Percentiles rank a stretch among this genome's conserved stretches.
Conservation (phyloP, 2,888 invertebrate genomes). For the Argyresthia goedartella region DNA sequence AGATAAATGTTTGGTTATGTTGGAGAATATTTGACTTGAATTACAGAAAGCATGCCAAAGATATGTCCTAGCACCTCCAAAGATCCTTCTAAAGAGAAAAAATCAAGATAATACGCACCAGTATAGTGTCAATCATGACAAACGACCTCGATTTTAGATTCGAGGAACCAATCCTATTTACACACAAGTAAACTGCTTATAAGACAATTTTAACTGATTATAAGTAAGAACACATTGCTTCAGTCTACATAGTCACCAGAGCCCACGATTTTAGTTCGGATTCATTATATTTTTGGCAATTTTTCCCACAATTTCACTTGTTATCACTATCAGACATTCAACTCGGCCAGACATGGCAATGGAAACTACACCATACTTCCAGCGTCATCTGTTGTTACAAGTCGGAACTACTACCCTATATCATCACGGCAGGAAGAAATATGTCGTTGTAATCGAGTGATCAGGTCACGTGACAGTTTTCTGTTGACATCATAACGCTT, state of each 20-base stretch:
- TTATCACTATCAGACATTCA: constrained; percentile 53
- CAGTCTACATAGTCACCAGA: constrained; percentile 13
- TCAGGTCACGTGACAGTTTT: too few species aligned
- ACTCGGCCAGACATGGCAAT: constrained; percentile 24
- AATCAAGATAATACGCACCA: constrained; percentile 21
- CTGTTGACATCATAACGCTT: too few species aligned
- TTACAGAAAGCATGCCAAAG: not conserved
- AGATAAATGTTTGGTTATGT: constrained; percentile 56
- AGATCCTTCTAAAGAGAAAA: not conserved
- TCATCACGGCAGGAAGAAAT: too few species aligned
- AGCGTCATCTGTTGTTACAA: constrained; percentile 33
- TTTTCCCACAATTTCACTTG: constrained; percentile 30
- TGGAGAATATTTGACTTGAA: not conserved
- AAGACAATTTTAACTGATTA: constrained; percentile 5
- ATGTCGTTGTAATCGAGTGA: too few species aligned
- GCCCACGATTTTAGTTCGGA: constrained; percentile 6
- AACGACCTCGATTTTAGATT: constrained; percentile 18
- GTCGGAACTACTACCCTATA: constrained; percentile 3
- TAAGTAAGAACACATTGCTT: constrained; percentile 14
- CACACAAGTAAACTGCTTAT: constrained; percentile 10
- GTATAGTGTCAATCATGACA: constrained; percentile 23
- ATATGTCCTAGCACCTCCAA: not conserved
- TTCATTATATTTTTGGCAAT: constrained; percentile 17
- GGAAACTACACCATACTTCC: not conserved
- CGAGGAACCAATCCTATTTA: constrained; percentile 14